phyloP scores from a whole-genome alignment of 2,113 vertebrate species.

The Sander lucioperca region DNA sequence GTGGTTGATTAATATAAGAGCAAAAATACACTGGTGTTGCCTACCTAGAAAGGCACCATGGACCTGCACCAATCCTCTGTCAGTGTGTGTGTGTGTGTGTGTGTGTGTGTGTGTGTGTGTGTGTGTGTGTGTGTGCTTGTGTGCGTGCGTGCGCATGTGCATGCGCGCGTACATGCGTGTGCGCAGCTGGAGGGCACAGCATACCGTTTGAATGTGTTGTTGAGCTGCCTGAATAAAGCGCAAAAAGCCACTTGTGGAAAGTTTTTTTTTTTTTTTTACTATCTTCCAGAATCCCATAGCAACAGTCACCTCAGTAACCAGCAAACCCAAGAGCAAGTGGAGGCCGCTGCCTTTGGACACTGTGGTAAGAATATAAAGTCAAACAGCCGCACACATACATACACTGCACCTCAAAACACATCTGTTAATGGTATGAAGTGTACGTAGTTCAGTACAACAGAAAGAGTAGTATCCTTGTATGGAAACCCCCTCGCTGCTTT shows the following conservation, averaged over 20 bases:
- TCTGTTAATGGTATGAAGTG: not conserved
- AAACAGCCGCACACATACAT: not conserved
- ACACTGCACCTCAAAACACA: not conserved
- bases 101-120: not conserved
- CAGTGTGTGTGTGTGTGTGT: not conserved
- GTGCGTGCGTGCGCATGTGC: not conserved
- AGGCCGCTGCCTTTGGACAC: slow-evolving; percentile 96
- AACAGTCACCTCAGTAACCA: slow-evolving; percentile 91
- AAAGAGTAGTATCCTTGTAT: not conserved
- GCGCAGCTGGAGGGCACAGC: slow-evolving; percentile 14
- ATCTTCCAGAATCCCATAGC: slow-evolving; percentile 90
- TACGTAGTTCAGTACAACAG: not conserved
- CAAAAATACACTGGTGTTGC: not conserved
- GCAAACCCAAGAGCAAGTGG: slow-evolving; percentile 98
- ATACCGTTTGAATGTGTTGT: slow-evolving; percentile 33
- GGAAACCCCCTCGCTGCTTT: not conserved
- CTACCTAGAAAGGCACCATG: not conserved
- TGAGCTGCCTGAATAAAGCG: slow-evolving; percentile 34
- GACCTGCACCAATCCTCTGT: not conserved
- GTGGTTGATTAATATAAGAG: not conserved
- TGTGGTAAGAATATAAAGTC: slow-evolving; percentile 87
- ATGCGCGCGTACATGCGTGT: not conserved
- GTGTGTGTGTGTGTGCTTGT: not conserved
- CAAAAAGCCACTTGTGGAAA: slow-evolving; percentile 36
- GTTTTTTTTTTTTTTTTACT: no score